phyloP scores from a whole-genome alignment of 2,797 vertebrate species.

The Phataginus tricuspis region DNA sequence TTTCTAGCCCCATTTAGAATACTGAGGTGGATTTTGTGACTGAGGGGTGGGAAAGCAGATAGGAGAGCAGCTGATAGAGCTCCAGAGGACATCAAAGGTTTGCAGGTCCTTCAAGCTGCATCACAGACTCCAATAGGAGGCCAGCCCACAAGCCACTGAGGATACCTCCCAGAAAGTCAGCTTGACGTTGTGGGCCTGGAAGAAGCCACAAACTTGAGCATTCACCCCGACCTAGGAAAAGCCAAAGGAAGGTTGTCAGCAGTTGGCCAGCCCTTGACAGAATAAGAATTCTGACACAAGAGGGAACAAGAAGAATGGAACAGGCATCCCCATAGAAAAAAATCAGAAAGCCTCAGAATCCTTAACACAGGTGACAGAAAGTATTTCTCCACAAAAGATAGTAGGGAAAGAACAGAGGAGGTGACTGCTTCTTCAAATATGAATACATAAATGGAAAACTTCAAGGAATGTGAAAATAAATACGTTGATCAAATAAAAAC shows the following conservation, averaged over 20 bases:
- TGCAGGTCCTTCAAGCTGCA: neutral
- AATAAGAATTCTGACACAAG: neutral
- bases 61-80: neutral
- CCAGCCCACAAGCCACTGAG: neutral
- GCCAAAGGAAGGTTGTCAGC: neutral
- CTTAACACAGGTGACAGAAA: neutral
- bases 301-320: neutral
- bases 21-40: neutral
- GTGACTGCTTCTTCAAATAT: neutral
- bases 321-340: neutral
- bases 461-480: neutral
- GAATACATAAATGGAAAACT: neutral
- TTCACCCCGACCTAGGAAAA: neutral
- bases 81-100: neutral
- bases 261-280: neutral
- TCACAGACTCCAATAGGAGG: too few relatives aligned
- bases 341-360: neutral
- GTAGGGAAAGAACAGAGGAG: neutral
- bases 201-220: neutral
- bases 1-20: neutral
- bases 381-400: neutral
- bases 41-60: neutral
- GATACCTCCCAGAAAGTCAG: neutral
- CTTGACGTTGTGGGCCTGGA: neutral
- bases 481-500: neutral